Percentiles rank a stretch among this genome's conserved stretches.
These are phyloP conservation scores for Drosophila suzukii DNA, from an alignment of 1,140 invertebrate species.

Conservation along the genomic window DNA sequence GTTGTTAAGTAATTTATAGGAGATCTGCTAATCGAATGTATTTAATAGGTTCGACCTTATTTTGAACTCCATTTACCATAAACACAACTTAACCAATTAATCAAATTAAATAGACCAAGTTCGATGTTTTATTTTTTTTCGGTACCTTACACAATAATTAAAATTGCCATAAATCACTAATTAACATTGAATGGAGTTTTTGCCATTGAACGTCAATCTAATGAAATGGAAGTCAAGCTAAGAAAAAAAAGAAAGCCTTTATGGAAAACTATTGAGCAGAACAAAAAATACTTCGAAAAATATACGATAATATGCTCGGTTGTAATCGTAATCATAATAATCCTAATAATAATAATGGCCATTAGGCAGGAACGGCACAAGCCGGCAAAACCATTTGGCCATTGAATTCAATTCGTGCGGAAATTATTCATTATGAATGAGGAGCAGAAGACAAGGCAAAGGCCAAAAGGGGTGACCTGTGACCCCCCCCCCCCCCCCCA, in stretches of 20 bases:
- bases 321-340: slow-evolving; percentile 72
- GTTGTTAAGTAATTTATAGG: not conserved
- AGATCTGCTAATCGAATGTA: slow-evolving; percentile 1
- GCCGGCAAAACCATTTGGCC: slow-evolving; percentile 65
- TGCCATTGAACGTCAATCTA: slow-evolving; percentile 32
- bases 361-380: slow-evolving; percentile 68
- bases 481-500: slow-evolving; percentile 1
- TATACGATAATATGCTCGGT: slow-evolving; percentile 32
- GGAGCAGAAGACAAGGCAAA: slow-evolving; percentile 39
- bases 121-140: slow-evolving; percentile 4
- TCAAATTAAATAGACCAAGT: slow-evolving; percentile 24
- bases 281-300: slow-evolving; percentile 16
- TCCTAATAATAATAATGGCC: slow-evolving; percentile 79
- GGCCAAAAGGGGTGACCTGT: slow-evolving; percentile 32
- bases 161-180: slow-evolving; percentile 72
- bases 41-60: slow-evolving; percentile 19
- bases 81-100: slow-evolving; percentile 38
- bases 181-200: slow-evolving; percentile 38
- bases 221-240: slow-evolving; percentile 38
- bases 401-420: slow-evolving; percentile 77
- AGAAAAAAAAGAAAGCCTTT: not conserved
- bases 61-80: not conserved
- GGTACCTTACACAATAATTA: slow-evolving; percentile 43
- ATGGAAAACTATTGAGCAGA: slow-evolving; percentile 46
- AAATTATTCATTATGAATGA: slow-evolving; percentile 79